A percentile compares a stretch with the other conserved stretches of the same genome.
Conservation (phyloP, 2,797 vertebrate genomes). For the Melanogrammus aeglefinus region DNA sequence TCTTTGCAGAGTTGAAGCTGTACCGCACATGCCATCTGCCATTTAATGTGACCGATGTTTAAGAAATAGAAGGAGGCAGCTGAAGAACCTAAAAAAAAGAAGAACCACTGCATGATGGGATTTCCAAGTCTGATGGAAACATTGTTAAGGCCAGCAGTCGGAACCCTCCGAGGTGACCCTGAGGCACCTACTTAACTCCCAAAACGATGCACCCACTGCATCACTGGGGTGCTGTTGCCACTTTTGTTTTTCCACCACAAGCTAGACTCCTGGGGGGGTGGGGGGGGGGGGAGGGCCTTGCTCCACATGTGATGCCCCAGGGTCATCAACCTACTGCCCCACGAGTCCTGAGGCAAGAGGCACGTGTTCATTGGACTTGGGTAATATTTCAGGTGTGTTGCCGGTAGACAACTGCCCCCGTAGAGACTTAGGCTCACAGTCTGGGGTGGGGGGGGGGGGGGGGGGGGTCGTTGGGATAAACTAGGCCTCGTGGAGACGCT, state of each 20-base stretch:
- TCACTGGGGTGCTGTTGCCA: conserved; percentile 35
- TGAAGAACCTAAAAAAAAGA: not conserved
- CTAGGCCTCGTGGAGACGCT: not conserved
- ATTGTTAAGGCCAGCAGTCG: conserved; percentile 52
- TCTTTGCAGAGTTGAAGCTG: not conserved
- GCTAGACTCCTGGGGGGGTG: conserved; percentile 48
- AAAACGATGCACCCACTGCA: conserved; percentile 34
- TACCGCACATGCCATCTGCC: not conserved
- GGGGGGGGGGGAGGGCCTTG: conserved; percentile 8
- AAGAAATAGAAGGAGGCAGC: conserved; percentile 23
- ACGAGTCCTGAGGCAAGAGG: conserved; percentile 45
- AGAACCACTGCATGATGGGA: not conserved
- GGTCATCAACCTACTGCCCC: conserved; percentile 56
- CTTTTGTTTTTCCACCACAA: conserved; percentile 54
- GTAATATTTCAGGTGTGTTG: conserved; percentile 54
- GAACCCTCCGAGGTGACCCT: conserved; percentile 57
- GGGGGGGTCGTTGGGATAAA: not conserved
- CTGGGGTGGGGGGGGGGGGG: conserved; percentile 19
- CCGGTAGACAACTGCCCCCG: conserved; percentile 38
- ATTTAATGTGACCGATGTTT: not conserved
- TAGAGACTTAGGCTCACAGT: conserved; percentile 23
- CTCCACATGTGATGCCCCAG: conserved; percentile 44
- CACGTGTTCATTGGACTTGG: conserved; percentile 37
- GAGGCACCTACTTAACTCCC: conserved; percentile 60
- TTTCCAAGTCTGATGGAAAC: conserved; percentile 57